Conservation (phyloP, 2,888 invertebrate species). For the Eupithecia subfuscata region DNA sequence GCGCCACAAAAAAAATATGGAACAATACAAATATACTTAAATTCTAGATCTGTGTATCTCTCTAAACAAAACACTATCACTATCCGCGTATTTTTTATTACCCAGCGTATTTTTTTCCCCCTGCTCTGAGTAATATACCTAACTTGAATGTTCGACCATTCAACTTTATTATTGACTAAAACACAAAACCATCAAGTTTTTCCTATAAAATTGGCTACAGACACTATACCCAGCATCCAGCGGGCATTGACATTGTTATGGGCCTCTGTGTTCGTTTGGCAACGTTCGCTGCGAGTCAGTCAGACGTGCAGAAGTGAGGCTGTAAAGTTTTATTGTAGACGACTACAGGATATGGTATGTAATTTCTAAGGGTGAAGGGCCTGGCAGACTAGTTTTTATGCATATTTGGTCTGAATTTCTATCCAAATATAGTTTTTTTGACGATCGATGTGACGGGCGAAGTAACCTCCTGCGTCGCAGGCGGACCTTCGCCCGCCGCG, state of each 20-base stretch:
- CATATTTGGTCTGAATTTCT: too few relatives aligned
- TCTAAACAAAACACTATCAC: not conserved
- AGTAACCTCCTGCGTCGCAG: too few relatives aligned
- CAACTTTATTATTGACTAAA: conserved; percentile 8
- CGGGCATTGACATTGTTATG: conserved; percentile 36
- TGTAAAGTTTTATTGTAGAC: conserved; percentile 15
- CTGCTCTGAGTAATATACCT: not conserved
- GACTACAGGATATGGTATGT: not conserved
- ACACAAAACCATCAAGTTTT: conserved; percentile 10
- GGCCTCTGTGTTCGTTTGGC: conserved; percentile 39
- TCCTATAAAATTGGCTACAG: conserved; percentile 17
- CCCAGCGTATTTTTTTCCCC: not conserved
- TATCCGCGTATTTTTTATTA: not conserved
- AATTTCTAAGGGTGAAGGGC: not conserved
- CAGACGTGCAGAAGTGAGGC: conserved; percentile 7
- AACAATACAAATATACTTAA: not conserved
- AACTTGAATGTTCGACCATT: conserved; percentile 5
- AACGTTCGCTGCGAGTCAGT: conserved; percentile 18
- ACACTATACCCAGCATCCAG: conserved; percentile 6
- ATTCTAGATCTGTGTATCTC: not conserved
- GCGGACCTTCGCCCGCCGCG: too few relatives aligned
- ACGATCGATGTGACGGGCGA: too few relatives aligned
- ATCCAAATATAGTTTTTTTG: too few relatives aligned
- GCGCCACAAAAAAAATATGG: not conserved
- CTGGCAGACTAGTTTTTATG: not conserved